Evolutionary conservation across 2,797 vertebrate species (phyloP).

Genomic region (Bovichtus variegatus): DNA sequence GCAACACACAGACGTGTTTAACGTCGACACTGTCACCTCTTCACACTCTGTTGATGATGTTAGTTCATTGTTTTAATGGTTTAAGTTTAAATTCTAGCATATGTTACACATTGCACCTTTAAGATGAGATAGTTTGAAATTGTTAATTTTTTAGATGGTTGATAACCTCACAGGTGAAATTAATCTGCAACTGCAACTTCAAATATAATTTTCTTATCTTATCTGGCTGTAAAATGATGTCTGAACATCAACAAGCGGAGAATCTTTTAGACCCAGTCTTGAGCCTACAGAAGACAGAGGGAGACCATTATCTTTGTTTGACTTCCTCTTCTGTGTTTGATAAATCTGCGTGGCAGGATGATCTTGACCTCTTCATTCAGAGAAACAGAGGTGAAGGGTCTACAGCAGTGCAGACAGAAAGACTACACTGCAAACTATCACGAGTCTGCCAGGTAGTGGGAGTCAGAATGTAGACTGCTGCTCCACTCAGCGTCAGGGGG

Average conservation of each 20-base stretch:
- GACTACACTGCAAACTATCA: conserved; percentile 41
- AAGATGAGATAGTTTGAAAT: too few species aligned
- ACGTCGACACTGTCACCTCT: too few species aligned
- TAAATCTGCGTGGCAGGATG: conserved; percentile 49
- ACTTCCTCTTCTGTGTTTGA: conserved; percentile 55
- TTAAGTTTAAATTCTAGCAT: too few species aligned
- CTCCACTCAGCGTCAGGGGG: neutral
- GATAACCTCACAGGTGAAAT: too few species aligned
- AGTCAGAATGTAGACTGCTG: neutral
- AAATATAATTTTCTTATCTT: too few species aligned
- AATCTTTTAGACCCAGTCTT: conserved; percentile 4
- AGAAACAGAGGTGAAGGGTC: conserved; percentile 52
- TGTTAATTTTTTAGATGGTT: too few species aligned
- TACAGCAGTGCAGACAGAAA: conserved; percentile 33
- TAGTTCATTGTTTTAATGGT: too few species aligned
- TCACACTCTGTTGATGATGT: too few species aligned
- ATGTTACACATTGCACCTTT: too few species aligned
- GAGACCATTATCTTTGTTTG: conserved; percentile 58
- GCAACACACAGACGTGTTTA: too few species aligned
- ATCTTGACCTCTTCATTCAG: conserved; percentile 58
- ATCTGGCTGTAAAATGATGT: neutral
- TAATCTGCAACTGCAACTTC: too few species aligned
- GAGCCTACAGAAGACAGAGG: conserved; percentile 4
- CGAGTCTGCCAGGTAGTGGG: neutral
- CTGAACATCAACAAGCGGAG: neutral